A percentile compares a stretch with the other conserved stretches of the same genome.
These are phyloP conservation scores for Marasmarcha lunaedactyla DNA, from an alignment of 2,888 invertebrate species.

Conservation along the genomic window DNA sequence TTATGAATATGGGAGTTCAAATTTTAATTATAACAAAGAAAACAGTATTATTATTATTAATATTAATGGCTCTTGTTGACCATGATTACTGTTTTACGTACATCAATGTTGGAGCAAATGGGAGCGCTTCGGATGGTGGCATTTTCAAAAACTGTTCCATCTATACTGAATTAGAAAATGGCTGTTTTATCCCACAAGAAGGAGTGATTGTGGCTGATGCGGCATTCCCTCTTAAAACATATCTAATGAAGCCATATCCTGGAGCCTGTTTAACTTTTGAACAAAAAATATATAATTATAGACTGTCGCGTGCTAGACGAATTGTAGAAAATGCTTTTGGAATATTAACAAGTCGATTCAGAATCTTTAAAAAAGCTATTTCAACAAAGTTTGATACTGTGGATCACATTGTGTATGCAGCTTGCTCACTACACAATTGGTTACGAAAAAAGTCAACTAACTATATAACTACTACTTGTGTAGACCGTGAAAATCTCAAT, in stretches of 20 bases:
- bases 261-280: conserved; percentile 1
- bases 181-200: not conserved
- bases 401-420: conserved; percentile 4
- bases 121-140: conserved; percentile 4
- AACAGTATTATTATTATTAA: conserved; percentile 16
- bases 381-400: not conserved
- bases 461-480: conserved; percentile 8
- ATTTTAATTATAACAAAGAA: conserved; percentile 17
- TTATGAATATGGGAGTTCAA: conserved; percentile 12
- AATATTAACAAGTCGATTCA: conserved; percentile 9
- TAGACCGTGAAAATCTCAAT: conserved; percentile 9
- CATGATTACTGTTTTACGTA: conserved; percentile 11
- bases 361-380: conserved; percentile 9
- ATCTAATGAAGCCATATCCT: conserved; percentile 13
- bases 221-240: conserved; percentile 6
- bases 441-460: conserved; percentile 5
- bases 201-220: conserved; percentile 7
- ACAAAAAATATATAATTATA: conserved; percentile 11
- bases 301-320: conserved; percentile 11
- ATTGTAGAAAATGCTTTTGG: conserved; percentile 16
- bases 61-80: conserved; percentile 17
- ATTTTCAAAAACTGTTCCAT: conserved; percentile 3
- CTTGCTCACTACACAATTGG: conserved; percentile 8
- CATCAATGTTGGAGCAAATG: conserved; percentile 13
- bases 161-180: not conserved